A percentile compares a stretch with the other conserved stretches of the same genome.
These are phyloP conservation scores for Andrena fulva DNA, from an alignment of 2,888 invertebrate species.

Conservation along the genomic window DNA sequence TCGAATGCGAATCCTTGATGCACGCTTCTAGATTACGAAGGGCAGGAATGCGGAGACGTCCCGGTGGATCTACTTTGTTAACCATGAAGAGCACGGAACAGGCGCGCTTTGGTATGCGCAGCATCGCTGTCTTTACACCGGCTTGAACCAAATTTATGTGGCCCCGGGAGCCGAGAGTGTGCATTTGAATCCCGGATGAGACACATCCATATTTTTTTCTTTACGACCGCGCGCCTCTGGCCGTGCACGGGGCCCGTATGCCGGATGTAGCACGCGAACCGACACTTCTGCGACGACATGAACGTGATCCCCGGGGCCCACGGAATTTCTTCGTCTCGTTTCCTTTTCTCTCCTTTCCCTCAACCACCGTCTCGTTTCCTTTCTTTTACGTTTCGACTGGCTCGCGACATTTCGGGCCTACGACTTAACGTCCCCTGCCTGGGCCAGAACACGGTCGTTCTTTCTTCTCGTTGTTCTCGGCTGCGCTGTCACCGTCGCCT, in stretches of 20 bases:
- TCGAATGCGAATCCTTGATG: constrained; percentile 66
- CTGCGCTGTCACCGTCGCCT: constrained; percentile 21
- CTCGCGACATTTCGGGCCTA: constrained; percentile 10
- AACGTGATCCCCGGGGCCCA: constrained; percentile 55
- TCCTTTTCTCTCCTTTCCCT: background rate
- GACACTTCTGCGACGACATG: constrained; percentile 69
- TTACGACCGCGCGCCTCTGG: constrained; percentile 61
- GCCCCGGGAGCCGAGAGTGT: constrained; percentile 81
- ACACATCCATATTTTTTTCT: constrained; percentile 73
- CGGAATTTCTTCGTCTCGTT: constrained; percentile 21
- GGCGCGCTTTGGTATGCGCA: constrained; percentile 76
- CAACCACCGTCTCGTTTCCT: background rate
- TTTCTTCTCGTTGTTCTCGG: background rate
- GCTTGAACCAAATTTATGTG: constrained; percentile 81
- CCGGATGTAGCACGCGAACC: constrained; percentile 68
- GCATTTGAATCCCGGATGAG: constrained; percentile 81
- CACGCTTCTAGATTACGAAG: constrained; percentile 72
- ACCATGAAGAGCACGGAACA: constrained; percentile 77
- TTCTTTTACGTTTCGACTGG: constrained; percentile 1
- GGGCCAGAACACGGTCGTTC: background rate
- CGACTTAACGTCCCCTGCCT: constrained; percentile 10
- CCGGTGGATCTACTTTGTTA: constrained; percentile 78
- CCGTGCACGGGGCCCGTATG: constrained; percentile 68
- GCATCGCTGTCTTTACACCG: constrained; percentile 75
- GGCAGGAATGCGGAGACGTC: constrained; percentile 28